These are phyloP conservation scores for Doryteuthis pealeii DNA, from an alignment of 1,140 invertebrate genomes.

Conservation along the genomic window DNA sequence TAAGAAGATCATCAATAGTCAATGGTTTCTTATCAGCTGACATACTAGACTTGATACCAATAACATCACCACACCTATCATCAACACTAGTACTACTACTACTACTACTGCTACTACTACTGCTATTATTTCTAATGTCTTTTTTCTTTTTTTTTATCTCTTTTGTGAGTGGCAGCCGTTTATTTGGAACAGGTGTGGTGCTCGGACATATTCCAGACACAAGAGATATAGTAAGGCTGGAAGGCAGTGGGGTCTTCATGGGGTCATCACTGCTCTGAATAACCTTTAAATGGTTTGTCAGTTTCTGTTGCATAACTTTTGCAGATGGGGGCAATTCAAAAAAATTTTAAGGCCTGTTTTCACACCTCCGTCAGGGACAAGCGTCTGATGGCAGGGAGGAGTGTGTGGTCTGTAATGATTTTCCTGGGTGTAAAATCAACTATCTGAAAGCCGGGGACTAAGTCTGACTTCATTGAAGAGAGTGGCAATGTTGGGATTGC, in stretches of 20 bases:
- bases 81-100: no score
- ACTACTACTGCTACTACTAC: no score
- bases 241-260: neutral
- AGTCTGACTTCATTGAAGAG: no score
- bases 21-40: neutral
- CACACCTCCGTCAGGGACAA: neutral
- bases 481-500: no score
- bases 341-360: neutral
- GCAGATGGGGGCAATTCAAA: neutral
- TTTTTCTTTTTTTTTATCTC: no score
- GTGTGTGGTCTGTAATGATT: neutral
- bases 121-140: no score
- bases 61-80: no score
- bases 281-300: neutral
- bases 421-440: neutral
- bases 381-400: neutral
- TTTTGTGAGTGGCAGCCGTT: no score
- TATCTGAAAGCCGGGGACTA: no score
- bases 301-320: slow-evolving; percentile 5
- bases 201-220: no score
- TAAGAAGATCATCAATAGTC: neutral
- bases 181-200: no score
- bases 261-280: neutral
- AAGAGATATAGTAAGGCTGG: no score
- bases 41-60: neutral